Evolutionary conservation across 2,113 vertebrate genomes (phyloP).

Genomic region (Chaetorhynchus papuensis): DNA sequence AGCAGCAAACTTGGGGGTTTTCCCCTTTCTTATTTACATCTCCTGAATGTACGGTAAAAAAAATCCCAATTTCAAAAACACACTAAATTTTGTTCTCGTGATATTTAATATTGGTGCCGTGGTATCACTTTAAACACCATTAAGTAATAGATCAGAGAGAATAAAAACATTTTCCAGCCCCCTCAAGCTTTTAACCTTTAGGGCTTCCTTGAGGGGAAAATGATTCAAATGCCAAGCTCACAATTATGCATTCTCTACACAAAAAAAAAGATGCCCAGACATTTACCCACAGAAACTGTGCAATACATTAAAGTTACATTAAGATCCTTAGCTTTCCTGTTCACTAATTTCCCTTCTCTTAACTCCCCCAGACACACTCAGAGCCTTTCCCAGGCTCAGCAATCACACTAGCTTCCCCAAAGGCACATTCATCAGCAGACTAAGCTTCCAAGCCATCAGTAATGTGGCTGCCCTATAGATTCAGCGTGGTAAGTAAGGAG

Average conservation of each 20-base stretch:
- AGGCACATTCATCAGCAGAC: neutral
- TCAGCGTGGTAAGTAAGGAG: neutral
- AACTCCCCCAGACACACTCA: neutral
- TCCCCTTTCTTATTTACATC: neutral
- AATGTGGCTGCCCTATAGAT: neutral
- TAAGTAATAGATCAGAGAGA: constrained; percentile 21
- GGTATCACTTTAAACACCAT: neutral
- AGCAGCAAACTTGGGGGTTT: neutral
- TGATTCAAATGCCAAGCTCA: constrained; percentile 55
- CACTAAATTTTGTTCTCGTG: neutral
- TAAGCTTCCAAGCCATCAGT: neutral
- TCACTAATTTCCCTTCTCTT: constrained; percentile 7
- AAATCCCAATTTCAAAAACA: neutral
- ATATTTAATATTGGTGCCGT: neutral
- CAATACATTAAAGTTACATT: constrained; percentile 64
- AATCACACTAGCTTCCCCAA: neutral
- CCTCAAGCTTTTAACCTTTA: constrained; percentile 49
- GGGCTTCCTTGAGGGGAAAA: constrained; percentile 46
- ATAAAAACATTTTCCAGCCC: constrained; percentile 37
- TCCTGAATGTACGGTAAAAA: neutral
- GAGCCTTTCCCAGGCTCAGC: neutral
- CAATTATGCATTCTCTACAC: constrained; percentile 8
- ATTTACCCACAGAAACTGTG: constrained; percentile 45
- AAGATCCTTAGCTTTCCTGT: constrained; percentile 9
- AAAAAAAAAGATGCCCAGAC: neutral